Percentiles rank a stretch among this genome's conserved stretches.
Evolutionary conservation across 2,888 invertebrate species (phyloP).

Genomic region (Parthenolecanium corni): DNA sequence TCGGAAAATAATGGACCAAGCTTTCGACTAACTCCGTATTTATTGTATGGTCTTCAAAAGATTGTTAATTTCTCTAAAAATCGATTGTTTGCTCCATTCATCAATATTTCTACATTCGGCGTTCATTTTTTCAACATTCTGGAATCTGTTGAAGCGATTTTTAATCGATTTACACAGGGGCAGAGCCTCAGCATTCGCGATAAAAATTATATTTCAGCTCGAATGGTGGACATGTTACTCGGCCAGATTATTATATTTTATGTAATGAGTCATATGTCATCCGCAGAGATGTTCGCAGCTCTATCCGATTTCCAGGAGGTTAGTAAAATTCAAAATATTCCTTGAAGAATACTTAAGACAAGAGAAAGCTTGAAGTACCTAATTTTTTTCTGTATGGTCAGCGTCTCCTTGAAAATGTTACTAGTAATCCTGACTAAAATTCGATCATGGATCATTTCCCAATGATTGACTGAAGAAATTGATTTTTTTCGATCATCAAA

Average conservation of each 20-base stretch:
- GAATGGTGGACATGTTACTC: slow-evolving; percentile 13
- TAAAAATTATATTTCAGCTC: slow-evolving; percentile 8
- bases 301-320: slow-evolving; percentile 15
- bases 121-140: slow-evolving; percentile 9
- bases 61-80: not conserved
- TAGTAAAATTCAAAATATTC: not conserved
- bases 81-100: not conserved
- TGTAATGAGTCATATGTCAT: not conserved
- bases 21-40: not conserved
- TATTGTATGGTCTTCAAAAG: not conserved
- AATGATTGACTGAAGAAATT: too few species aligned
- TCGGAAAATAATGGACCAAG: not conserved
- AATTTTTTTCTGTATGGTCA: too few species aligned
- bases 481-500: too few species aligned
- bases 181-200: not conserved
- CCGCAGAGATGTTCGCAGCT: not conserved
- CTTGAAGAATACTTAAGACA: too few species aligned
- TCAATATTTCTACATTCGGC: slow-evolving; percentile 8
- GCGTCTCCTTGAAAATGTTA: too few species aligned
- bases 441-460: too few species aligned
- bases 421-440: too few species aligned
- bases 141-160: not conserved
- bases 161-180: not conserved
- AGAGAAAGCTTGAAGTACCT: too few species aligned
- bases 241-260: slow-evolving; percentile 16